Evolutionary conservation across 2,888 invertebrate species (phyloP), one percentile per base, ranked within the genome.

Genomic region (Phlogophora meticulosa): DNA sequence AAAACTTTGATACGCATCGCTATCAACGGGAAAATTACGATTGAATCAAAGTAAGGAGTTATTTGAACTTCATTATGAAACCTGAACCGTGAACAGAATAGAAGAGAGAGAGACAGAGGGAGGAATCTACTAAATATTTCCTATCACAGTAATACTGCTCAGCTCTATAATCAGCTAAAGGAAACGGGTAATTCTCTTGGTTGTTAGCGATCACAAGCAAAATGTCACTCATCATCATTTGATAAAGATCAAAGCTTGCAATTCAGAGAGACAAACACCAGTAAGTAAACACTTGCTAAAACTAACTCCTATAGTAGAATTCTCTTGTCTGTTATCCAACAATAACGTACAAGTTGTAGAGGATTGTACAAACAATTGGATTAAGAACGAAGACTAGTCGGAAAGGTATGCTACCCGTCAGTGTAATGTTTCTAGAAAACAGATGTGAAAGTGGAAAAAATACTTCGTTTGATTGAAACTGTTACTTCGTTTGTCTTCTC

Each of bases 321-420:
- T 67, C 42, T 43, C 65, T 67, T 7, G 38, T 67, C 43, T 45
- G 28, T 43, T 67, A 34, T 9, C 38, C 34, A 75, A 67, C 49
- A 67, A 75, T 70, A 68, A n/a, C n/a, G n/a, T n/a, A n/a, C n/a
- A 34, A 70, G 13, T 55, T 40, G 49, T 75, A 56, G 76, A 75
- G 55, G 49, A 40, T 55, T 34, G 38, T 55, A 58, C 76, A 76
- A 69, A 76, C 46, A 68, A 76, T 72, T 72, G 69, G 71, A 76
- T 72, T 72, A 72, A 76, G 52, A 67, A 75, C 42, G 52, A 70
- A 75, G 48, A 49, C 48, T 17, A 49, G 53, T 53, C 22, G 36
- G 52, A 2, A 69, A 42, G 42, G 46, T 76, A 53, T 53, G 52
- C 56, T 46, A 53, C 7, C 51, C 68, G 45, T 5, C 28, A 32